These are phyloP conservation scores for Cerastis leucographa DNA, from an alignment of 2,888 invertebrate species.

Conservation along the genomic window DNA sequence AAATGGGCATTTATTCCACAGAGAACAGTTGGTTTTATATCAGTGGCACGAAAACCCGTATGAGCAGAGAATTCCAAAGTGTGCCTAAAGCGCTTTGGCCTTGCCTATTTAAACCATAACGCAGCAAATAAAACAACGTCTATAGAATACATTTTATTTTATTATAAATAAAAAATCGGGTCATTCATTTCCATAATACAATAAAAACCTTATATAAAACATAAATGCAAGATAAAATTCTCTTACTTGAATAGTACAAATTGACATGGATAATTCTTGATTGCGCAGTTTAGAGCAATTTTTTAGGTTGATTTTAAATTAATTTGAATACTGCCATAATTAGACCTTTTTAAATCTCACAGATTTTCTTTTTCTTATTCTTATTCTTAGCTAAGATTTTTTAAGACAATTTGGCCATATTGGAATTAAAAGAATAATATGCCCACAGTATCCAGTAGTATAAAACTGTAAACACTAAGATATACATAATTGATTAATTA, in stretches of 20 bases:
- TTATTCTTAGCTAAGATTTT: no score
- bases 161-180: conserved; percentile 14
- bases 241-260: conserved; percentile 45
- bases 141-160: conserved; percentile 34
- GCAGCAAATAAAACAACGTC: conserved; percentile 31
- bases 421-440: background rate
- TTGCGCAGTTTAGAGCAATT: conserved; percentile 42
- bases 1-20: background rate
- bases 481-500: background rate
- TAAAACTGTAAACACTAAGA: background rate
- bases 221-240: conserved; percentile 53
- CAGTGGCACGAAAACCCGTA: background rate
- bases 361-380: background rate
- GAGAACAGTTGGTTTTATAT: background rate
- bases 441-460: background rate
- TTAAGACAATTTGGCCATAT: background rate
- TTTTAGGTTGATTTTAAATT: conserved; percentile 24
- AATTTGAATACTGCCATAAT: conserved; percentile 27
- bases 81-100: background rate
- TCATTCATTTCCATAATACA: background rate
- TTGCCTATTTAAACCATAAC: background rate
- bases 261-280: conserved; percentile 47
- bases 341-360: background rate
- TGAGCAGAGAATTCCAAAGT: background rate
- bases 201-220: conserved; percentile 49